Conservation (phyloP, 1,140 invertebrate genomes). For the Macrocentrus cingulum region DNA sequence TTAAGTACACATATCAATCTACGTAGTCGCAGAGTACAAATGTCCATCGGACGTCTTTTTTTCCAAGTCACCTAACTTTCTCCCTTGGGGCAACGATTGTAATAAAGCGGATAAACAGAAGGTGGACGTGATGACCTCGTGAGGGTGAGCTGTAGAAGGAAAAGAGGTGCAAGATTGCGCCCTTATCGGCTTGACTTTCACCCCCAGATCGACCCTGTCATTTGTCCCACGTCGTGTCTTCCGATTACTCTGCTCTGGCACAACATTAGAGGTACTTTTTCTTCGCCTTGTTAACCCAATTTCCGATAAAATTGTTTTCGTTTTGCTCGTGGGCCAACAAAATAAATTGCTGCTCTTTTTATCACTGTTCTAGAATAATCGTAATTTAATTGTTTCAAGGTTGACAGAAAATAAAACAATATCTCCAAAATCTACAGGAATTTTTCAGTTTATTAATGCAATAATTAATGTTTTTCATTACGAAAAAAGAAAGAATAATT, state of each 20-base stretch:
- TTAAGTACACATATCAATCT: no score
- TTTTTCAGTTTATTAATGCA: no score
- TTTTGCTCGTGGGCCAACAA: no score
- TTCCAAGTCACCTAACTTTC: constrained; percentile 13
- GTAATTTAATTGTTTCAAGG: no score
- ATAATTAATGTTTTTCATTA: no score
- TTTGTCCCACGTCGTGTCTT: constrained; percentile 42
- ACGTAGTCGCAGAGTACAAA: no score
- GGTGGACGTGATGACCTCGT: constrained; percentile 32
- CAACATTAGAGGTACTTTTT: neutral
- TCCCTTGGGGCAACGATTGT: constrained; percentile 26
- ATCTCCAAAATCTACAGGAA: no score
- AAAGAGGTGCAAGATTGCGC: constrained; percentile 46
- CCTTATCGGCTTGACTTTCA: constrained; percentile 37
- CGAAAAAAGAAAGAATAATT: no score
- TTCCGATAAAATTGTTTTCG: constrained; percentile 43
- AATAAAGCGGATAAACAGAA: constrained; percentile 45
- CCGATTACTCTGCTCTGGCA: constrained; percentile 9
- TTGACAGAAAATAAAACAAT: no score
- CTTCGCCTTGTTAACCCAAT: constrained; percentile 42
- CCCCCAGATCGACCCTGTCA: constrained; percentile 34
- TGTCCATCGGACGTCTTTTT: neutral
- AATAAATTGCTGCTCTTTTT: no score
- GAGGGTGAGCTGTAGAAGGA: constrained; percentile 13
- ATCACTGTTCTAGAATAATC: no score